A percentile compares a stretch with the other conserved stretches of the same genome.
These are phyloP conservation scores for Trypoxylon attenuatum DNA, from an alignment of 2,888 invertebrate species.

Conservation along the genomic window DNA sequence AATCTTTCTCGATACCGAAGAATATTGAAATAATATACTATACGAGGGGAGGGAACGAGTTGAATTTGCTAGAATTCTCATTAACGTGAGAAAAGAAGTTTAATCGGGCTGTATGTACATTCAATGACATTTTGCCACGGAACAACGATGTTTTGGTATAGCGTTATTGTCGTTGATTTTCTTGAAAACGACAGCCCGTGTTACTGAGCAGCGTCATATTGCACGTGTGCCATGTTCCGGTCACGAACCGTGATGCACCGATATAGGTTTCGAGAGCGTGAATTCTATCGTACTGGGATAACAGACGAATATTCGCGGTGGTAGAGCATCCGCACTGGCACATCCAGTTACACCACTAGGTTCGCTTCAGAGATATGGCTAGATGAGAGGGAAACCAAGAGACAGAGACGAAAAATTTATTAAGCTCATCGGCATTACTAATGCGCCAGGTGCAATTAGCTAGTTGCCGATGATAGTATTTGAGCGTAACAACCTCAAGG, in stretches of 20 bases:
- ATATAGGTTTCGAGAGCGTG: conserved; percentile 8
- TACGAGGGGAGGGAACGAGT: not conserved
- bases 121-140: not conserved
- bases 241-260: not conserved
- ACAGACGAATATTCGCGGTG: conserved; percentile 16
- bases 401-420: not conserved
- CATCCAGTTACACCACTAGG: too few relatives aligned
- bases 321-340: not conserved
- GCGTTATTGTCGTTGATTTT: conserved; percentile 7
- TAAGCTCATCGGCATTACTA: not conserved
- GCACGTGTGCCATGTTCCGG: conserved; percentile 21
- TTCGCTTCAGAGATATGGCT: too few relatives aligned
- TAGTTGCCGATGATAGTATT: too few relatives aligned
- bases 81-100: not conserved
- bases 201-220: conserved; percentile 15
- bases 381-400: not conserved
- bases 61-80: not conserved
- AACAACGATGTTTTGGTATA: not conserved
- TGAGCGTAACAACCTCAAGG: not conserved
- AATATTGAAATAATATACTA: not conserved
- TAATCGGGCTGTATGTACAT: not conserved
- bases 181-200: conserved; percentile 12
- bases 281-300: conserved; percentile 11
- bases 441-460: not conserved
- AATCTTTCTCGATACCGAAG: not conserved